Base-by-base conservation (phyloP, 2,113 vertebrate species). In the Andinoacara biseriatus region DNA sequence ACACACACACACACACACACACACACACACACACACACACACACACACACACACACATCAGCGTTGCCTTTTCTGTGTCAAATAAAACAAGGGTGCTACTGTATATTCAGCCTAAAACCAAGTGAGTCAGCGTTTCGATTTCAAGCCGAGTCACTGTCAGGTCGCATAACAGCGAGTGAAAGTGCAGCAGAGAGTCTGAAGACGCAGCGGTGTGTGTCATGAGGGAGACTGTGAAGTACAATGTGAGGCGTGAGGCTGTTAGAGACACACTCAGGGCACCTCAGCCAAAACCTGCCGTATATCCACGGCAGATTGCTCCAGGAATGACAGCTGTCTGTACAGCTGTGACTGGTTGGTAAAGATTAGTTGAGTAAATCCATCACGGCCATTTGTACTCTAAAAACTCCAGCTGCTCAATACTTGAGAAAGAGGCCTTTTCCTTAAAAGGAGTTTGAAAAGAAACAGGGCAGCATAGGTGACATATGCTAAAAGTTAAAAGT, bases 91-190 rank as follows among this genome's bases (percentile, higher is more conserved):
- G 58, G 35, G n/a, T 43, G 54, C 17, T 52, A 2, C 26, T 60
- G 22, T 63, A 18, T 22, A 49, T 52, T 33, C 43, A 56, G 26
- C 56, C 13, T 17, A 26, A 24, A 35, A 61, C 67, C 46, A 31
- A 57, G 67, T 81, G 87, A 90, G 84, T 88, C 82, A 85, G 91
- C 84, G 0, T 79, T 86, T 81, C 14, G 58, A 33, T 72, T 88
- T 78, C 60, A 40, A 40, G 49, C 43, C 22, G 38, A 83, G 67
- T 86, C 72, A 78, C 17, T 80, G 81, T 86, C 52, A 43, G 84
- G 38, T 81, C 78, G 56, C 56, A 17, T 75, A 72, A 77, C 38
- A 49, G 77, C 81, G 77, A 17, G 62, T 13, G 65, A 78, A 85
- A 87, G 80, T 81, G 78, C 75, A 81, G 83, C 82, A 57, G 29